Base-by-base conservation (phyloP, 1,140 invertebrate species). In the Lepidurus apus region DNA sequence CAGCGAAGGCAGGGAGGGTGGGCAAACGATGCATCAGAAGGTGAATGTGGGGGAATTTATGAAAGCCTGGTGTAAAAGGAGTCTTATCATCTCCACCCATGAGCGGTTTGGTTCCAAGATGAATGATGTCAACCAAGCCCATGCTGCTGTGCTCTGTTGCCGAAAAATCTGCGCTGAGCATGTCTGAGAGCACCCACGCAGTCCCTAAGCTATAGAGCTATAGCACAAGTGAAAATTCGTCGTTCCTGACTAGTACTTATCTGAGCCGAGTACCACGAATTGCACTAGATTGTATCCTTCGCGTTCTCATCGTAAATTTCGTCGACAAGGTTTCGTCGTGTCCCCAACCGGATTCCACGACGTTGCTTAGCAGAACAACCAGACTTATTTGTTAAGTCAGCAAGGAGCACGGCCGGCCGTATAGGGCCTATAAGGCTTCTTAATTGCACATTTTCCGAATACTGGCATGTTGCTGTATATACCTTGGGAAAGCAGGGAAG, bases 1-100 rank as follows among this genome's bases (percentile, higher is more conserved):
- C 10, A 11, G 45, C n/a, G 53, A 65, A 65, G 53, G 53, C 21
- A n/a, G 53, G n/a, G 53, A 13, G 53, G 9, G 53, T n/a, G 21
- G 53, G n/a, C 34, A 65, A 65, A 65, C 53, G 53, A 65, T 65
- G 53, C 21, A 65, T 65, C 13, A 65, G 53, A 65, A 65, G 53
- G 53, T 65, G 53, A 21, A 0, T 8, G 10, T 65, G 53, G 21
- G 53, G 21, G 53, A 65, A 65, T 65, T 65, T 65, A 65, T 65
- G 53, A 65, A 65, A 65, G 53, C 53, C 21, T 65, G 17, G 53
- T 65, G 53, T 65, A 65, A 65, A 65, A 65, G 53, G 53, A 65
- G 53, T 65, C 53, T 65, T 65, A 65, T 65, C 53, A 65, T 65
- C 53, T 65, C 53, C 53, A 65, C 53, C 53, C 53, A 65, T 65